phyloP scores from a whole-genome alignment of 1,140 invertebrate species.

The Zophobas morio region DNA sequence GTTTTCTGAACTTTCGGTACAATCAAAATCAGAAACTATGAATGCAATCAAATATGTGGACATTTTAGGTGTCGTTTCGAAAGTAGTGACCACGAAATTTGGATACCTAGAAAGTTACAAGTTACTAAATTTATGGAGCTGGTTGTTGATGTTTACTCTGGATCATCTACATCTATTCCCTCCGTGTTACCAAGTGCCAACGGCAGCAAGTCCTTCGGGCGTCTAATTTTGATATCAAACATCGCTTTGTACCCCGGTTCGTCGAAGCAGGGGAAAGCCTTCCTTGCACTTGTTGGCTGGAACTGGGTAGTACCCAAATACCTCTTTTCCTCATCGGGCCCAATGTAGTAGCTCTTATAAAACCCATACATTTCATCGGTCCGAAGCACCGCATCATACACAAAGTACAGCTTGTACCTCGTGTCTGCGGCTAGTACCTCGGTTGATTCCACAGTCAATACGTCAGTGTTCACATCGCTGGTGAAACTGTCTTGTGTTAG shows the following conservation, averaged over 20 bases:
- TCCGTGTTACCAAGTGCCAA: no score
- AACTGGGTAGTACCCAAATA: conserved; percentile 83
- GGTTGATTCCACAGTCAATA: no score
- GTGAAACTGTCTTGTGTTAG: conserved; percentile 11
- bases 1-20: not conserved
- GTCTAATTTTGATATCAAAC: conserved; percentile 67
- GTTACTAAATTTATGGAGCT: no score
- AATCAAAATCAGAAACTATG: conserved; percentile 65
- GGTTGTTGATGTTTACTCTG: no score
- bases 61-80: conserved; percentile 72
- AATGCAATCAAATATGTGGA: conserved; percentile 85
- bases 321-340: conserved; percentile 38
- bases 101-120: no score
- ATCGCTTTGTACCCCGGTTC: conserved; percentile 87
- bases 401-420: not conserved
- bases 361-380: conserved; percentile 53
- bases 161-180: no score
- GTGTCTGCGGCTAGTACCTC: no score
- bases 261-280: conserved; percentile 91
- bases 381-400: not conserved
- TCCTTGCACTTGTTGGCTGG: conserved; percentile 83
- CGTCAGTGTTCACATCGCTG: not conserved
- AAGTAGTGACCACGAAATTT: conserved; percentile 60
- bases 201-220: no score
- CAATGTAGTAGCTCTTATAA: conserved; percentile 58